A percentile compares a stretch with the other conserved stretches of the same genome.
These are phyloP conservation scores for Dasyprocta punctata DNA, from an alignment of 2,113 vertebrate species.

Conservation along the genomic window DNA sequence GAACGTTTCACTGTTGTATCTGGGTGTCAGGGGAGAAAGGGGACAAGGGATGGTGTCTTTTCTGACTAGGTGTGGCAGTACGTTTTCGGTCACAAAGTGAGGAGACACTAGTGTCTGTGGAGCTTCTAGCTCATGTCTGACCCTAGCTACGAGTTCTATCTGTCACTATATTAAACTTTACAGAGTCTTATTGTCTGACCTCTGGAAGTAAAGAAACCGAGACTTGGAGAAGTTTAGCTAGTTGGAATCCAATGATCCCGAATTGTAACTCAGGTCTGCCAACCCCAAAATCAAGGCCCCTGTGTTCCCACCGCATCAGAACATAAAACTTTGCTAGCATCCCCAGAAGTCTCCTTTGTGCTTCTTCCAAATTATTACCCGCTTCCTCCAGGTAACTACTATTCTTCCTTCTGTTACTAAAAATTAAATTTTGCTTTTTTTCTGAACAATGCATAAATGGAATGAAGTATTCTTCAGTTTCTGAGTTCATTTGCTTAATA, in stretches of 20 bases:
- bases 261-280: background rate
- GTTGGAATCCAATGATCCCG: background rate
- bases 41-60: accelerated
- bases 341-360: background rate
- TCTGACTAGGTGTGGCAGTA: background rate
- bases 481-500: conserved; percentile 10
- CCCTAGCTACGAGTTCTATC: background rate
- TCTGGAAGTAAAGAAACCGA: conserved; percentile 7
- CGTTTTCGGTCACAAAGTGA: background rate
- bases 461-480: background rate
- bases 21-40: background rate
- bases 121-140: background rate
- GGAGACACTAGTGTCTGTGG: background rate
- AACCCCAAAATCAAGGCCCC: background rate
- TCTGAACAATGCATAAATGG: background rate
- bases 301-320: background rate
- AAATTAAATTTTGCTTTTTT: background rate
- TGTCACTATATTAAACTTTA: background rate
- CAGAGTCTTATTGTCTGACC: background rate
- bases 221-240: background rate
- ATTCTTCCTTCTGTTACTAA: background rate
- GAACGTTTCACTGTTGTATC: background rate
- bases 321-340: background rate
- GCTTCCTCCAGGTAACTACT: background rate
- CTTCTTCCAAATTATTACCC: background rate